Evolutionary conservation across 2,888 invertebrate genomes (phyloP), one percentile per base, ranked within the genome.

Genomic region (Ochlodes sylvanus): DNA sequence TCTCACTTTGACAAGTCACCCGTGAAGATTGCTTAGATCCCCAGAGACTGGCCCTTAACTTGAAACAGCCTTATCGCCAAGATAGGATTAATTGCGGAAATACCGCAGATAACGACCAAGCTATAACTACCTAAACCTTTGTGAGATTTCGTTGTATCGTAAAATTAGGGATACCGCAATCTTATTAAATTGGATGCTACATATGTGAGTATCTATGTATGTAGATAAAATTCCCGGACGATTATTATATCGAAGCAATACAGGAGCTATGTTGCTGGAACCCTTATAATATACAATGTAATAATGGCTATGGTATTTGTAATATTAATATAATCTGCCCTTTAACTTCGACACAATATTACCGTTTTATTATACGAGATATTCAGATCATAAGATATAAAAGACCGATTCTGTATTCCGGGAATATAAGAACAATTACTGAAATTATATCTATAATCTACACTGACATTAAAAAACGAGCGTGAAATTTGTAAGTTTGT

Each of bases 1-100:
- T 88, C 89, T 86, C 86, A 83, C 92, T 93, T 93, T 93, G 92
- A 92, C 91, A 89, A 92, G 90, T 92, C 90, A 91, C 86, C 90
- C 92, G 92, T 92, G 87, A 92, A 92, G 92, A 92, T 93, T 92
- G 92, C 92, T 91, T 91, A 90, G 92, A 92, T 92, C 92, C 90
- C 90, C 76, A 84, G 86, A 79, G 87, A 85, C 89, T 87, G 88
- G 88, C 86, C 89, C 90, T 90, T 88, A 89, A 89, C 86, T 91
- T 85, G 90, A 90, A 90, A 89, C 89, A 88, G 88, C 88, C 88
- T 90, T 91, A 92, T 93, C 92, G 82, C 78, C 73, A 77, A 87
- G 89, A 89, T 88, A 85, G 88, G 88, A 92, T 92, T 92, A 92
- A 93, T 93, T 92, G 92, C 87, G 90, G 92, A 91, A 91, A 91